These are phyloP conservation scores for Anolis sagrei DNA, from an alignment of 2,113 vertebrate species.

Conservation along the genomic window DNA sequence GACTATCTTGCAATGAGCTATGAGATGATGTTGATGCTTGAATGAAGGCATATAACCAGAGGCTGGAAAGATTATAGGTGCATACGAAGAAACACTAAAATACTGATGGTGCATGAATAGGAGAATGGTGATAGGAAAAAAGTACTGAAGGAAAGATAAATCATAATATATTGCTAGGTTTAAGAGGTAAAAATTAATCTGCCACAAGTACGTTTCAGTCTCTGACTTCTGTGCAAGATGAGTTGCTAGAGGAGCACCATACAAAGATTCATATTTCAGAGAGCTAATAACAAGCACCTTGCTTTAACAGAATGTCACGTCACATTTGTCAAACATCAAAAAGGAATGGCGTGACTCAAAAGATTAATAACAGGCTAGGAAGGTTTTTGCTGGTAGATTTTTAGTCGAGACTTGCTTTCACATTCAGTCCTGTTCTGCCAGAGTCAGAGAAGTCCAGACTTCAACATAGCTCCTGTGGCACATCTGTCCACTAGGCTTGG, in stretches of 20 bases:
- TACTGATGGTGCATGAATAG: slow-evolving; percentile 22
- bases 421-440: not conserved
- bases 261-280: not conserved
- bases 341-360: not conserved
- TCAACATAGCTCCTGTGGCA: not conserved
- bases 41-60: slow-evolving; percentile 2
- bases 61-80: slow-evolving; percentile 24
- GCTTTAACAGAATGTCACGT: not conserved
- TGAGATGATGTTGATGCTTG: slow-evolving; percentile 38
- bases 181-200: slow-evolving; percentile 38
- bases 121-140: slow-evolving; percentile 24
- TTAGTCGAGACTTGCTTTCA: slow-evolving; percentile 3
- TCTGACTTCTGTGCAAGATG: slow-evolving; percentile 4
- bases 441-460: not conserved
- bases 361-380: slow-evolving; percentile 20
- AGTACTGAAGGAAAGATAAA: slow-evolving; percentile 27
- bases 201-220: not conserved
- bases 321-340: not conserved
- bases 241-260: not conserved
- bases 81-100: slow-evolving; percentile 5
- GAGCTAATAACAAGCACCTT: not conserved
- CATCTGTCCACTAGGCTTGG: not conserved
- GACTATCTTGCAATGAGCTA: not conserved
- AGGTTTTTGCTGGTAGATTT: not conserved
- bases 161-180: not conserved